These are phyloP conservation scores for Parnassius mnemosyne DNA, from an alignment of 2,888 invertebrate species.

Conservation along the genomic window DNA sequence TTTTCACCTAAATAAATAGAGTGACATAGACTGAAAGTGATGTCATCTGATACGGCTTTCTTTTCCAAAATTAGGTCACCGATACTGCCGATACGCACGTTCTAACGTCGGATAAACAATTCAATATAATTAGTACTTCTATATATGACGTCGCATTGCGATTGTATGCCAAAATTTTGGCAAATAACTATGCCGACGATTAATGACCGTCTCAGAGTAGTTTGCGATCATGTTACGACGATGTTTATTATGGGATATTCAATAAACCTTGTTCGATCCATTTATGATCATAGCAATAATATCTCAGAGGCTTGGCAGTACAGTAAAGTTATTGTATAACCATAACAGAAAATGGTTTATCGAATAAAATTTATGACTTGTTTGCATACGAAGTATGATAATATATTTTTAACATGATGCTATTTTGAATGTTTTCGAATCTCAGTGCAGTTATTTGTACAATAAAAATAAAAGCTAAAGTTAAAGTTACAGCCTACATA, in stretches of 20 bases:
- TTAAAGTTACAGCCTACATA: too few relatives aligned
- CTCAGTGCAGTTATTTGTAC: too few relatives aligned
- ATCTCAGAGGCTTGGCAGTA: conserved; percentile 1
- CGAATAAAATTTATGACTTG: neutral
- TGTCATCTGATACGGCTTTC: conserved; percentile 18
- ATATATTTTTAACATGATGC: too few relatives aligned
- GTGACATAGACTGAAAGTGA: conserved; percentile 6
- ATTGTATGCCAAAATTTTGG: conserved; percentile 4
- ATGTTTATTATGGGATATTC: conserved; percentile 4
- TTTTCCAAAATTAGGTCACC: conserved; percentile 18
- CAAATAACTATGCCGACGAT: neutral
- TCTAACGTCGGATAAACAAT: neutral
- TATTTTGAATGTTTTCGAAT: too few relatives aligned
- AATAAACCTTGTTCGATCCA: conserved; percentile 2
- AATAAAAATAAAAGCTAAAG: too few relatives aligned
- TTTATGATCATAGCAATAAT: conserved; percentile 7
- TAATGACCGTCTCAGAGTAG: conserved; percentile 4
- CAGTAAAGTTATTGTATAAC: neutral
- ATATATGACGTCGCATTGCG: neutral
- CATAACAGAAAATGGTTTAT: conserved; percentile 8
- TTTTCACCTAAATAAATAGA: conserved; percentile 15
- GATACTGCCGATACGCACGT: conserved; percentile 4
- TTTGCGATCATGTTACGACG: neutral
- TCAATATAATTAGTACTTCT: neutral
- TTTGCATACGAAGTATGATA: neutral